Evolutionary conservation across 2,113 vertebrate species (phyloP).

Genomic region (Nothocercus julius): DNA sequence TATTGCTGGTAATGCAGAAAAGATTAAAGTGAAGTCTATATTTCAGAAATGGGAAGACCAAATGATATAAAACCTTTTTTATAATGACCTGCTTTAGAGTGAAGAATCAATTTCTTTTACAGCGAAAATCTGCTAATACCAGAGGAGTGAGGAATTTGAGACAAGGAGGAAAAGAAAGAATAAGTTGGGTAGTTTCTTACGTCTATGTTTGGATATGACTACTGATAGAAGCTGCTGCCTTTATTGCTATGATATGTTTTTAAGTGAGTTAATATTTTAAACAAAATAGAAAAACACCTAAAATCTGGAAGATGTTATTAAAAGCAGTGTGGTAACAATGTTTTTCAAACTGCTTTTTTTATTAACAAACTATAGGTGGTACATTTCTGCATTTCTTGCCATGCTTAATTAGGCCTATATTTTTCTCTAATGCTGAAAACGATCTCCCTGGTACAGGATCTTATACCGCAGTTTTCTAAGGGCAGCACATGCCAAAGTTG

Average conservation of each 20-base stretch:
- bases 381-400: not conserved
- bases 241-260: not conserved
- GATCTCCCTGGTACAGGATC: not conserved
- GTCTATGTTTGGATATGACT: not conserved
- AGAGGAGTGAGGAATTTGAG: slow-evolving; percentile 24
- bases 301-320: not conserved
- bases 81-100: slow-evolving; percentile 77
- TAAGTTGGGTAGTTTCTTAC: not conserved
- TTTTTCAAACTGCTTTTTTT: slow-evolving; percentile 1
- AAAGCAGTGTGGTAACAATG: not conserved
- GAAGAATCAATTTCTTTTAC: slow-evolving; percentile 81
- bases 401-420: not conserved
- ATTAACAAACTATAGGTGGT: not conserved
- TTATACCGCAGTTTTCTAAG: not conserved
- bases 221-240: slow-evolving; percentile 2
- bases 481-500: not conserved
- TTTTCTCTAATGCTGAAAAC: not conserved
- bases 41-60: slow-evolving; percentile 78
- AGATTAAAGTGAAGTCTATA: slow-evolving; percentile 81
- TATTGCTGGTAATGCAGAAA: slow-evolving; percentile 76
- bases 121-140: slow-evolving; percentile 74
- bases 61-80: slow-evolving; percentile 79
- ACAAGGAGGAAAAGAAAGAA: slow-evolving; percentile 26
- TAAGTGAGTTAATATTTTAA: not conserved
- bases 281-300: not conserved